Conservation (phyloP, 2,888 invertebrate genomes). For the Lithophane ornitopus region DNA sequence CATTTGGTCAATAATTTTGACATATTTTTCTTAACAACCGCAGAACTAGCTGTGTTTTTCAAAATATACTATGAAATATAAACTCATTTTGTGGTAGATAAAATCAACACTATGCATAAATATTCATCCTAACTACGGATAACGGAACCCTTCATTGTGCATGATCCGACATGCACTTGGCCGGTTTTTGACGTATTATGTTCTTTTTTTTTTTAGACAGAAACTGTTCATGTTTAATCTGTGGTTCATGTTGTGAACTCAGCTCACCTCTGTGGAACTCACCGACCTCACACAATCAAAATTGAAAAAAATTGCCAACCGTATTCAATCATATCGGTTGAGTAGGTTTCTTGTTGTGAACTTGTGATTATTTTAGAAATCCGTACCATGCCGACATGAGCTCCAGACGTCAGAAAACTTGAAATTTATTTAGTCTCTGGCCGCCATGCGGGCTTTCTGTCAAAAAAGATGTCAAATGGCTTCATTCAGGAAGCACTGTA, state of each 20-base stretch:
- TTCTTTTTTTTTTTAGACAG: neutral
- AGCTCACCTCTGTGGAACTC: neutral
- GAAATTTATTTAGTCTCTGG: slow-evolving; percentile 46
- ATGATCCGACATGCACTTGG: neutral
- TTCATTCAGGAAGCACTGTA: slow-evolving; percentile 72
- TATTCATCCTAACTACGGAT: neutral
- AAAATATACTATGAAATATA: neutral
- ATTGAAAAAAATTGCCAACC: neutral
- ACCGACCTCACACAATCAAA: neutral
- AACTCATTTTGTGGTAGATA: neutral
- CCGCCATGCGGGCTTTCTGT: slow-evolving; percentile 67
- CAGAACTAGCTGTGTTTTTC: neutral
- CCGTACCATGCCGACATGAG: neutral
- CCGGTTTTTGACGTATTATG: neutral
- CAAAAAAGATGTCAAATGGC: slow-evolving; percentile 81
- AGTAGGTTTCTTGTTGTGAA: neutral
- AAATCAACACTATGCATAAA: neutral
- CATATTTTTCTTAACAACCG: neutral
- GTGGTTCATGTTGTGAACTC: neutral
- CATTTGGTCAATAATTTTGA: neutral
- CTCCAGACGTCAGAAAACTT: slow-evolving; percentile 7
- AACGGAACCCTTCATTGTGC: too few relatives aligned
- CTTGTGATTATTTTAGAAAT: slow-evolving; percentile 4
- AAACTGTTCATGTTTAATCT: too few relatives aligned
- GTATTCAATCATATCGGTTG: neutral